Percentiles rank a stretch among this genome's conserved stretches.
Evolutionary conservation across 2,797 vertebrate species (phyloP).

Genomic region (Salarias fasciatus): DNA sequence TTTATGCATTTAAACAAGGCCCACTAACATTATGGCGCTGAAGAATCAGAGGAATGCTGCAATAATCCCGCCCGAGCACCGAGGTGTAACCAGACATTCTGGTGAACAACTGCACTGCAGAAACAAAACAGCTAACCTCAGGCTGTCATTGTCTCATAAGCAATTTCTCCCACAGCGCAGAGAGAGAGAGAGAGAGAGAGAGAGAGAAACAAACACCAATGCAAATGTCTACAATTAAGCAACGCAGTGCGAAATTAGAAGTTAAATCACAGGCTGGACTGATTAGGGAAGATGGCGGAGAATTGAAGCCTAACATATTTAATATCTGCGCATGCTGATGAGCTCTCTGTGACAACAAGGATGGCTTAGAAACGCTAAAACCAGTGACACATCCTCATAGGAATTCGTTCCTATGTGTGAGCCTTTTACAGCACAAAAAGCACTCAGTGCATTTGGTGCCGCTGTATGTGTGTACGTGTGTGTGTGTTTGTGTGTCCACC

Average conservation of each 20-base stretch:
- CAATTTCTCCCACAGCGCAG: slow-evolving; percentile 12
- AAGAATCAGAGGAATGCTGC: slow-evolving; percentile 59
- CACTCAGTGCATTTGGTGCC: neutral
- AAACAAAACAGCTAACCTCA: slow-evolving; percentile 49
- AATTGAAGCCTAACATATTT: neutral
- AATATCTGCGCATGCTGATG: slow-evolving; percentile 4
- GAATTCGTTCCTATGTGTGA: slow-evolving; percentile 45
- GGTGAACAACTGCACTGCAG: slow-evolving; percentile 23
- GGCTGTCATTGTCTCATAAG: slow-evolving; percentile 27
- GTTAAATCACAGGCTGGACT: neutral
- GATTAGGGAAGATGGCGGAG: neutral
- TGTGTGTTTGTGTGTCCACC: slow-evolving; percentile 30
- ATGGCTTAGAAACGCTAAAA: slow-evolving; percentile 31
- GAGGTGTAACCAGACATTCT: slow-evolving; percentile 44
- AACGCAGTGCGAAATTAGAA: slow-evolving; percentile 1
- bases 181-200: neutral
- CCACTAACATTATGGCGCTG: slow-evolving; percentile 31
- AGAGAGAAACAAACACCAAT: slow-evolving; percentile 2
- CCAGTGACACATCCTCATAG: slow-evolving; percentile 33
- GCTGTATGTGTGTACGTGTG: neutral
- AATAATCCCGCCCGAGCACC: slow-evolving; percentile 31
- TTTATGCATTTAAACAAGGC: slow-evolving; percentile 29
- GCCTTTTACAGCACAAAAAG: slow-evolving; percentile 23
- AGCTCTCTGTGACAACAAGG: slow-evolving; percentile 5
- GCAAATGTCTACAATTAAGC: neutral